Conservation (phyloP, 2,113 vertebrate genomes). For the Piprites chloris region DNA sequence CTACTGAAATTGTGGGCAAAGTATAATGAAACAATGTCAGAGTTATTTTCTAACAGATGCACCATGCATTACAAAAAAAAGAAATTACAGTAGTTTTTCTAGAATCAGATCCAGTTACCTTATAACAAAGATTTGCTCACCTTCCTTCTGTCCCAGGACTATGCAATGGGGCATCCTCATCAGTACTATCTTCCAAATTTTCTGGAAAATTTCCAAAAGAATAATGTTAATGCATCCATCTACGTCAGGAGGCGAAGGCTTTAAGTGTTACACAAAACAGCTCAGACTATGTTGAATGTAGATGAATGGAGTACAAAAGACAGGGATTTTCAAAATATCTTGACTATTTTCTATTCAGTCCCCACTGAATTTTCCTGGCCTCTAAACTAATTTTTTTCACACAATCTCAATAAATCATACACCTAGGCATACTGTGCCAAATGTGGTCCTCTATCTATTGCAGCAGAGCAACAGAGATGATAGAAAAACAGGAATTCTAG, state of each 20-base stretch:
- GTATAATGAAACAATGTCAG: neutral
- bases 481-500: neutral
- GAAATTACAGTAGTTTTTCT: neutral
- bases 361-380: neutral
- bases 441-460: neutral
- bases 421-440: neutral
- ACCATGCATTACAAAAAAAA: neutral
- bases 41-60: neutral
- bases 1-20: neutral
- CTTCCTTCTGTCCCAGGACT: conserved; percentile 90
- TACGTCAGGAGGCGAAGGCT: neutral
- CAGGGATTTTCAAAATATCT: neutral
- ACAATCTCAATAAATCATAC: neutral
- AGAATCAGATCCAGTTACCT: neutral
- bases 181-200: conserved; percentile 89
- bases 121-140: conserved; percentile 67
- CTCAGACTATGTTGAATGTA: neutral
- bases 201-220: conserved; percentile 74
- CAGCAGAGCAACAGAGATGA: neutral
- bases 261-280: neutral
- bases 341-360: neutral
- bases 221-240: neutral
- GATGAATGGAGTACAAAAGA: neutral
- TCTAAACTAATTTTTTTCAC: neutral
- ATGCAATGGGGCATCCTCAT: conserved; percentile 86